Evolutionary conservation across 1,140 invertebrate species (phyloP).

Genomic region (Papilio machaon): DNA sequence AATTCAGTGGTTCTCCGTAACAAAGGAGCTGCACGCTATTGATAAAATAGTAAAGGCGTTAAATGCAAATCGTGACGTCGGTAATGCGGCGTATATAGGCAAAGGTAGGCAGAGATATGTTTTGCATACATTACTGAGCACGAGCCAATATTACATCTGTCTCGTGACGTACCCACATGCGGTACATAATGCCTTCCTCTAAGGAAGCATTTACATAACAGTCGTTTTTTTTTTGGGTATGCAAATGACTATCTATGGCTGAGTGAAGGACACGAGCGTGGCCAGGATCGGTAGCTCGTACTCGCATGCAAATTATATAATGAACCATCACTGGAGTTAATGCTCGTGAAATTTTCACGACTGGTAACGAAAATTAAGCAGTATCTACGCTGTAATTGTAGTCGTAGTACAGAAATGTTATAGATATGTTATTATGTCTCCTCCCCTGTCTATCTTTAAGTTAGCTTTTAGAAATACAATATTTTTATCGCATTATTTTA

Average conservation of each 20-base stretch:
- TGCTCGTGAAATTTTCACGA: conserved; percentile 9
- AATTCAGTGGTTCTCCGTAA: conserved; percentile 32
- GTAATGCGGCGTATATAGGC: conserved; percentile 38
- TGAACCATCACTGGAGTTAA: conserved; percentile 22
- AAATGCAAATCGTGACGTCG: conserved; percentile 47
- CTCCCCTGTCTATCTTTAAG: too few species aligned
- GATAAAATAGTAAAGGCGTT: conserved; percentile 40
- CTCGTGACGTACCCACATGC: conserved; percentile 45
- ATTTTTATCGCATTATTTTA: background rate
- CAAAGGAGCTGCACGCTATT: conserved; percentile 30
- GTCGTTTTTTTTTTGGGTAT: conserved; percentile 50
- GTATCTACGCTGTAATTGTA: too few species aligned
- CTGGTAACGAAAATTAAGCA: background rate
- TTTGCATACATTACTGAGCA: conserved; percentile 51
- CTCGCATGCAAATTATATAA: conserved; percentile 4
- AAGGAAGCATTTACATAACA: conserved; percentile 48
- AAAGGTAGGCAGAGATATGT: conserved; percentile 44
- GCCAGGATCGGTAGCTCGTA: conserved; percentile 16
- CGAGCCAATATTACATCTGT: conserved; percentile 50
- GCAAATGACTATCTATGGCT: conserved; percentile 49
- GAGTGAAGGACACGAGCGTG: conserved; percentile 32
- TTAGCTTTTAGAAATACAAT: background rate
- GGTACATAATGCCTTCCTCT: conserved; percentile 46
- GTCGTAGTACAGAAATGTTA: too few species aligned
- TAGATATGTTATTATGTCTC: too few species aligned